These are phyloP conservation scores for Drosophila conformis DNA, from an alignment of 2,888 invertebrate species.

Conservation along the genomic window DNA sequence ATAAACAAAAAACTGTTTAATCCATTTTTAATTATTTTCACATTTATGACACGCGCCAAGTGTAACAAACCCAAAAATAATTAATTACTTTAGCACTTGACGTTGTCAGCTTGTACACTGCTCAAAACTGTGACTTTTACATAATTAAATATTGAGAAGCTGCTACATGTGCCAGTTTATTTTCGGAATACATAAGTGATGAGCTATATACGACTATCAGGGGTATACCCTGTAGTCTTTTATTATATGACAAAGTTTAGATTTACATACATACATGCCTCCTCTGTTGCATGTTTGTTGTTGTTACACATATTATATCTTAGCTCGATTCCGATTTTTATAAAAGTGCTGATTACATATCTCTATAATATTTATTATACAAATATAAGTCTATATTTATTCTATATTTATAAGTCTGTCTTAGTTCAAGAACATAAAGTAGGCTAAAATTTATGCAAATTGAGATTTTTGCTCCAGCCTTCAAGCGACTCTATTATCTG, in stretches of 20 bases:
- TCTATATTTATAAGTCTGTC: background rate
- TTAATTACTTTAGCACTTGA: constrained; percentile 45
- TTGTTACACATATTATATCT: background rate
- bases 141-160: background rate
- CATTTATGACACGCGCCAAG: constrained; percentile 48
- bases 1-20: constrained; percentile 32
- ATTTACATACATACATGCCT: too few species aligned
- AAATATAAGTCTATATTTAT: background rate
- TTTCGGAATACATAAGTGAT: background rate
- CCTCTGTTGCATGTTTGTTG: background rate
- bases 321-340: background rate
- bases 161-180: background rate
- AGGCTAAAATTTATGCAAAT: background rate
- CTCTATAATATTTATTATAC: background rate
- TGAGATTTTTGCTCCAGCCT: background rate
- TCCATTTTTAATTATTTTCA: constrained; percentile 66
- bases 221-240: background rate
- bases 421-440: background rate
- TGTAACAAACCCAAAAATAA: constrained; percentile 26
- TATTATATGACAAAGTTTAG: too few species aligned
- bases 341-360: background rate
- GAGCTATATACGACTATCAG: background rate
- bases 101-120: constrained; percentile 31
- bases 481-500: background rate
- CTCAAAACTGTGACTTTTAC: background rate